Evolutionary conservation across 2,888 invertebrate genomes (phyloP), one percentile per base, ranked within the genome.

Genomic region (Abrostola triplasia): DNA sequence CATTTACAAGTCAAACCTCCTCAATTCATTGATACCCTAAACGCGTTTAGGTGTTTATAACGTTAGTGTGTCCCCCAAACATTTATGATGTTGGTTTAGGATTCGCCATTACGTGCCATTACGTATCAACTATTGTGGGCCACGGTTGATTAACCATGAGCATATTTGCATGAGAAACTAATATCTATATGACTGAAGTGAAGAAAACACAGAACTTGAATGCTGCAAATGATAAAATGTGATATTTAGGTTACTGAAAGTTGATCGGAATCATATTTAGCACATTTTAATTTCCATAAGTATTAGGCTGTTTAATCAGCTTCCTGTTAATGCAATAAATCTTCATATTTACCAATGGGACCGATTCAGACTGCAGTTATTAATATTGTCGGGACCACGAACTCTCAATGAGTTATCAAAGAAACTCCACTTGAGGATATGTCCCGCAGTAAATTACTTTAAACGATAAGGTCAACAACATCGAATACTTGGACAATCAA

Each of bases 51-150:
- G 12, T 48, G 59, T 65, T 59, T 51, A 51, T 59, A 65, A 77
- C 54, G 56, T 73, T 67, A 49, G 61, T 71, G 60, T 66, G 54
- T 65, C 65, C 71, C 78, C 40, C 47, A 56, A 64, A 64, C 59
- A 59, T 51, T 49, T 36, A 49, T 10, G 38, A 36, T 48, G 62
- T 79, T 77, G 62, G 62, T 76, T 77, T 72, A 77, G 79, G 76
- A 79, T 64, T 48, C 40, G 54, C 66, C 57, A 75, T 73, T 70
- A 59, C 40, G n/a, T 12, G 41, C 35, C 48, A 48, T 41, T 37
- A 42, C 44, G 50, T 53, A 54, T 62, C 55, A 58, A 57, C 49
- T 49, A 38, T 50, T 24, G 57, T 47, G 53, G 55, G 37, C 58
- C 44, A 58, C 47, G 62, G 42, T 61, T 54, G 53, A 54, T 73